Conservation (phyloP, 2,797 vertebrate species). For the Dermochelys coriacea region DNA sequence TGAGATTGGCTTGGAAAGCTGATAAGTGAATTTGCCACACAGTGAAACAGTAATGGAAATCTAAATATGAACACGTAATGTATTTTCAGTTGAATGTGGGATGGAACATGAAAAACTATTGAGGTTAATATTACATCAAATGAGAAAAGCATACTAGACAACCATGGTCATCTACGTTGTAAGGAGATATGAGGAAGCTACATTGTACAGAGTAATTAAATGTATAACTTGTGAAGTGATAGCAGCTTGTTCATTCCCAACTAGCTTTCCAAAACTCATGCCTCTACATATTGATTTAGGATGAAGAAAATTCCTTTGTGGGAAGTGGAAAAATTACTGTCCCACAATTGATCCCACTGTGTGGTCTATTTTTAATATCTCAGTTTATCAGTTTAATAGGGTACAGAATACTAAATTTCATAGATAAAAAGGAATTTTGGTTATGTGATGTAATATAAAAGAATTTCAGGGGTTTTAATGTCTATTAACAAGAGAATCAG, state of each 20-base stretch:
- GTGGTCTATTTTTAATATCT: background rate
- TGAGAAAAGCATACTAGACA: background rate
- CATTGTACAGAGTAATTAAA: background rate
- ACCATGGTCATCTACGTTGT: background rate
- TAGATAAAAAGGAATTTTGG: too few species aligned
- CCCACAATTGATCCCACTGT: too few species aligned
- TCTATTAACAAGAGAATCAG: background rate
- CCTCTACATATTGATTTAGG: background rate
- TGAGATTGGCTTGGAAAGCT: background rate
- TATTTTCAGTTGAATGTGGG: background rate
- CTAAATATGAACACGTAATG: background rate
- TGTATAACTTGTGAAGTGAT: background rate
- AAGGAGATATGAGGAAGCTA: background rate
- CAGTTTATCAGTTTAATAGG: background rate
- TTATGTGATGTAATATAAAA: background rate
- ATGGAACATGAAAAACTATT: background rate
- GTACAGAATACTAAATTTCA: background rate
- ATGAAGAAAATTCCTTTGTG: background rate
- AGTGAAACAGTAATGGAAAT: background rate
- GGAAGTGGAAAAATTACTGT: background rate
- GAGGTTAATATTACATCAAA: background rate
- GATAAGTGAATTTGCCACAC: background rate
- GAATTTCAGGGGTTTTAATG: background rate
- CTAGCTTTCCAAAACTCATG: background rate
- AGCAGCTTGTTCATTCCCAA: background rate